Base-by-base conservation (phyloP, 2,113 vertebrate genomes). In the Laticauda laticaudata region DNA sequence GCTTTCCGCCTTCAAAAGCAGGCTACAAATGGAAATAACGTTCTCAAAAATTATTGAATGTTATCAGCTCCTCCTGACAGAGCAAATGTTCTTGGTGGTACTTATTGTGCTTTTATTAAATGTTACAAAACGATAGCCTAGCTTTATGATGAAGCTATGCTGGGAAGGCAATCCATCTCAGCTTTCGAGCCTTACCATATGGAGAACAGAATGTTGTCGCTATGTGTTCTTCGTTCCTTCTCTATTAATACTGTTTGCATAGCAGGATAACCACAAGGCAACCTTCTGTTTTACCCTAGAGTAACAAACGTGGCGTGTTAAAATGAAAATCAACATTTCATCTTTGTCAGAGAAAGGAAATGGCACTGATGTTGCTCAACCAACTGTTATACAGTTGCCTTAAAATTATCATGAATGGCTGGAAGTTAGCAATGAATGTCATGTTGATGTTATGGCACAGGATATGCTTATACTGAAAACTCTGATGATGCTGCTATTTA, bases 1-100 rank as follows among this genome's bases (percentile, higher is more conserved):
- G 94, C 93, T 95, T 95, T 91, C 93, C 95, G 94, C 95, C 93
- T 94, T 90, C 94, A 85, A 93, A 95, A 93, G 94, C 95, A 94
- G 91, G 93, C 92, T 94, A 95, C 48, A 53, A 93, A 93, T 93
- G 94, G 94, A 89, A 93, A 92, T 81, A 94, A 93, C 90, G 23
- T 96, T 94, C 94, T 90, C 93, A 90, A 94, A 96, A 96, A 94
- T 92, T 92, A 95, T 95, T 96, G 94, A 92, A 95, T 95, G 26
- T 90, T 39, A 64, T 23, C 94, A 93, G 64, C 92, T 0, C 0
- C 91, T 94, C 92, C 92, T 94, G 94, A 91, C 86, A 95, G 90
- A 88, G 94, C 95, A 88, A 53, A 94, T 23, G 95, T 95, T 95
- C 90, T 92, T 94, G 94, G 86, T 95, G 81, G 69, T 88, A 24